Base-by-base conservation (phyloP, 2,888 invertebrate species). In the Neuroscelio doddi region DNA sequence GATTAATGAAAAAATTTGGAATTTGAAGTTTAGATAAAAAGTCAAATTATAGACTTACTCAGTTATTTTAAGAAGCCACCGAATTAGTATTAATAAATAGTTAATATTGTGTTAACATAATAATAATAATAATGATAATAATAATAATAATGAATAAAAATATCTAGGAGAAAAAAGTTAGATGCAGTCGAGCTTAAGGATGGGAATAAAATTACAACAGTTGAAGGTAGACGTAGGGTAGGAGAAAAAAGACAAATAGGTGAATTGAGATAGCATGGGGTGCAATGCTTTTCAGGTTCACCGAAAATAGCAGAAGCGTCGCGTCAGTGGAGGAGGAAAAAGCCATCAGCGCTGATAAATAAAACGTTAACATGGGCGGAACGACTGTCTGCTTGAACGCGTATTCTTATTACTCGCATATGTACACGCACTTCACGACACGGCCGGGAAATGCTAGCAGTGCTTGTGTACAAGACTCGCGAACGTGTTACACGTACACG, bases 341-440 rank as follows among this genome's bases (percentile, higher is more conserved):
- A 79, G 77, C 76, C 80, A 81, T 80, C 80, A 80, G 71, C 64
- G 70, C 68, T 80, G 80, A 80, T 81, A 81, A 81, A 81, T 81
- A 81, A 81, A 81, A 81, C 70, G 81, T 81, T 78, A 78, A 73
- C 73, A 68, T 73, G 63, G 39, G 56, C 64, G 66, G 67, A 26
- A 49, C 64, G 72, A 68, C 68, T 71, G 75, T 75, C 75, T 74
- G 71, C 73, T 70, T 63, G 52, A 53, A 38, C 69, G 66, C 69
- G 70, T 70, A 75, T 77, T 77, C 76, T 74, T 77, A 76, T 75
- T 75, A 61, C 66, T 42, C 39, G 52, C 65, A 64, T 67, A 68
- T 64, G 47, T 47, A 26, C 61, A 55, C 47, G 62, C 47, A 62
- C 58, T 58, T 51, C 45, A 53, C 36, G 30, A 42, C 34, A 38